These are phyloP conservation scores for Poecilia latipinna DNA, from an alignment of 2,113 vertebrate species.

Conservation along the genomic window DNA sequence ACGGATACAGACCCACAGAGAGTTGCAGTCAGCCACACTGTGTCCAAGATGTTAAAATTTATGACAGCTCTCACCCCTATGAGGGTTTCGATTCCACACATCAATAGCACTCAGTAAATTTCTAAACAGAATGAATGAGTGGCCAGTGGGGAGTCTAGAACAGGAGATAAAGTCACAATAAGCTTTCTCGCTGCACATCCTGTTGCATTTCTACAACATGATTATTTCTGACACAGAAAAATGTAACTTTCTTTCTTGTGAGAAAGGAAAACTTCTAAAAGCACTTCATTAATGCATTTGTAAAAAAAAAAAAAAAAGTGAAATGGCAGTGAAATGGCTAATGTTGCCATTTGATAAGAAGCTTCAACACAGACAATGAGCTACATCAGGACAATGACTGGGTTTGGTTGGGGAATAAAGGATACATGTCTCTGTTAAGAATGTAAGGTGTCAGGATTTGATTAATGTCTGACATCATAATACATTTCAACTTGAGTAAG, in stretches of 20 bases:
- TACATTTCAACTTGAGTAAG: constrained; percentile 54
- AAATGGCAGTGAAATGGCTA: constrained; percentile 10
- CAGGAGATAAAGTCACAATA: constrained; percentile 27
- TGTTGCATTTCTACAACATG: constrained; percentile 30
- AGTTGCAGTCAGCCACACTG: constrained; percentile 16
- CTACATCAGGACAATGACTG: constrained; percentile 27
- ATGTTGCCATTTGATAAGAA: neutral
- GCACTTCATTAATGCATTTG: constrained; percentile 30
- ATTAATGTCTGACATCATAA: constrained; percentile 76
- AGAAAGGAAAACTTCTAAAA: constrained; percentile 9
- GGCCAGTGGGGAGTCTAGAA: constrained; percentile 47
- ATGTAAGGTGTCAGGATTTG: constrained; percentile 74
- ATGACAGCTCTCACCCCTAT: constrained; percentile 38
- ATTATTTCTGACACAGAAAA: constrained; percentile 31
- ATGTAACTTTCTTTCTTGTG: constrained; percentile 19
- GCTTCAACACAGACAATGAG: constrained; percentile 34
- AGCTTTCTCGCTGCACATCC: constrained; percentile 17
- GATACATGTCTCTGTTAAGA: constrained; percentile 54
- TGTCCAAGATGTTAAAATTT: constrained; percentile 50
- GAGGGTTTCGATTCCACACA: constrained; percentile 53
- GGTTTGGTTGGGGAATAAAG: constrained; percentile 42
- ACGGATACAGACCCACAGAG: constrained; percentile 36
- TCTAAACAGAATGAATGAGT: constrained; percentile 56
- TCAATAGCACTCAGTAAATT: constrained; percentile 57
- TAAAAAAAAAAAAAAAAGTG: constrained; percentile 29